These are phyloP conservation scores for Ceratina japonica DNA, from an alignment of 1,140 invertebrate species.

Conservation along the genomic window DNA sequence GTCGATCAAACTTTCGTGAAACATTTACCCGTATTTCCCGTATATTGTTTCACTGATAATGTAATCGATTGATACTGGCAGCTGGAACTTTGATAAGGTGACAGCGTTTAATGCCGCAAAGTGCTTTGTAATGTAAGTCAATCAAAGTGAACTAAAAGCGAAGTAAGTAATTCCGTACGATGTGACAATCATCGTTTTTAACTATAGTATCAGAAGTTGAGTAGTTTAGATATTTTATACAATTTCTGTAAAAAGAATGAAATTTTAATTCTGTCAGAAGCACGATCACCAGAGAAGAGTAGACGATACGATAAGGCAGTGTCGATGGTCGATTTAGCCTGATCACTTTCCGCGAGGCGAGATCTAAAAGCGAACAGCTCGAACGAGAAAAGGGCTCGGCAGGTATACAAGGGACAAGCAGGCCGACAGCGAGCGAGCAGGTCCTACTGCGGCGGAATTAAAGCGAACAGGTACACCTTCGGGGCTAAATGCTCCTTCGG, in stretches of 20 bases:
- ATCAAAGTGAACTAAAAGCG: too few relatives aligned
- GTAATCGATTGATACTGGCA: neutral
- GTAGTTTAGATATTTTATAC: too few relatives aligned
- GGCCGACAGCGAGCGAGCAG: slow-evolving; percentile 41
- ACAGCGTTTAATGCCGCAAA: neutral
- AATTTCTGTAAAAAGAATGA: too few relatives aligned
- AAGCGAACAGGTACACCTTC: slow-evolving; percentile 72
- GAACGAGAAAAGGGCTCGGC: slow-evolving; percentile 21
- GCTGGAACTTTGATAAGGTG: neutral
- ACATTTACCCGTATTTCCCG: slow-evolving; percentile 12
- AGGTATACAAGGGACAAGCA: slow-evolving; percentile 34
- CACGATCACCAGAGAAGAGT: neutral
- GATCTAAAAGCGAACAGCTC: neutral
- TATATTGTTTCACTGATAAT: neutral
- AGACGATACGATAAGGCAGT: neutral
- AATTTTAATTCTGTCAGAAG: neutral
- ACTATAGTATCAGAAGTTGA: too few relatives aligned
- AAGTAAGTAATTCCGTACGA: too few relatives aligned
- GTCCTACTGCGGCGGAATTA: slow-evolving; percentile 73
- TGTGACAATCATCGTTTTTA: too few relatives aligned
- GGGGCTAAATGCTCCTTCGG: slow-evolving; percentile 64
- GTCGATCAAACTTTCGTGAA: neutral
- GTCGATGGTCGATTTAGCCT: slow-evolving; percentile 28
- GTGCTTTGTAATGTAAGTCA: neutral
- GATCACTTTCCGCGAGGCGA: slow-evolving; percentile 9